Evolutionary conservation across 92 coral and sea anemone genomes (phyloP).

Genomic region (Phenganax marumi): DNA sequence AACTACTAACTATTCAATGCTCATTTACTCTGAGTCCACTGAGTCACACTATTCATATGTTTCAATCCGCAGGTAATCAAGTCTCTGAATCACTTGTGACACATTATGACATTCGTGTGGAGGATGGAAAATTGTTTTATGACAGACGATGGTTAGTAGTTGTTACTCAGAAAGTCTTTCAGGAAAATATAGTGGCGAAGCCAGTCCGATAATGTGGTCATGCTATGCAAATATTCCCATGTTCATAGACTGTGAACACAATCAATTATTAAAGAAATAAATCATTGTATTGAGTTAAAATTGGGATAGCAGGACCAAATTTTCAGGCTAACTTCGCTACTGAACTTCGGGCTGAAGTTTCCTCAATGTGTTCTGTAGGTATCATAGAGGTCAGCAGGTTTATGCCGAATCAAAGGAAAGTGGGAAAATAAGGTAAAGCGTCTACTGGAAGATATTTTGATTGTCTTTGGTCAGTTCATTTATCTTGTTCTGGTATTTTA

Average conservation of each 20-base stretch:
- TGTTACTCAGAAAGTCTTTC: not conserved
- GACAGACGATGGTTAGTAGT: conserved; percentile 86
- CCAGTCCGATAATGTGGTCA: no score
- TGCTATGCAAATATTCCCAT: no score
- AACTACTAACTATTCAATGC: not conserved
- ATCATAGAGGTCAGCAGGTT: conserved; percentile 77
- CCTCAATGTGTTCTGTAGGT: conserved; percentile 46
- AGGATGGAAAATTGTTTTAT: conserved; percentile 92
- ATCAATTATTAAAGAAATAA: no score
- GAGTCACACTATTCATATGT: not conserved
- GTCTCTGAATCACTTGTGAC: conserved; percentile 60
- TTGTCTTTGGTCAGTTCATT: not conserved
- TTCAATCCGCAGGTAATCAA: conserved; percentile 57
- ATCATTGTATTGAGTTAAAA: no score
- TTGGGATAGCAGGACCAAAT: no score
- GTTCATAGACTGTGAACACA: no score
- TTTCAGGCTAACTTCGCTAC: no score
- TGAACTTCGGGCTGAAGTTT: not conserved
- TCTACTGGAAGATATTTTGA: not conserved
- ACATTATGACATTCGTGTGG: conserved; percentile 72
- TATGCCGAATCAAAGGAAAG: conserved; percentile 90
- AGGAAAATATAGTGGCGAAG: not conserved
- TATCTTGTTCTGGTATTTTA: not conserved
- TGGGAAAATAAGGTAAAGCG: conserved; percentile 77
- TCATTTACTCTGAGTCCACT: not conserved